A percentile compares a stretch with the other conserved stretches of the same genome.
Evolutionary conservation across 2,113 vertebrate species (phyloP).

Genomic region (Pelusios castaneus): DNA sequence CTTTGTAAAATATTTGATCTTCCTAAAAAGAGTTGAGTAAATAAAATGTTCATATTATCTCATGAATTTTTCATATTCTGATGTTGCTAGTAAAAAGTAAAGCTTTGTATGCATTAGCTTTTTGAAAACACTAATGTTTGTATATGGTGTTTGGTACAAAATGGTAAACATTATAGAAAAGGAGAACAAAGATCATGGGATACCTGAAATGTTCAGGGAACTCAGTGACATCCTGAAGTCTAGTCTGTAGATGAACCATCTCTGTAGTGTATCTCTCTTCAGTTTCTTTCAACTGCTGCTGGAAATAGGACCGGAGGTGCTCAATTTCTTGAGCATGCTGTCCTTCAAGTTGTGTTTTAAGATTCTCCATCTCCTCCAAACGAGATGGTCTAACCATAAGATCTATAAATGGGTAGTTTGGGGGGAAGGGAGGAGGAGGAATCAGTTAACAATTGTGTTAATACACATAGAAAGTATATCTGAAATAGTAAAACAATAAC

Average conservation of each 20-base stretch:
- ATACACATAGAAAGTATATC: neutral
- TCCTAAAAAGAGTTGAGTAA: neutral
- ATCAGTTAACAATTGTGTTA: neutral
- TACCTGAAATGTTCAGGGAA: conserved; percentile 80
- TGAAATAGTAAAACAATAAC: neutral
- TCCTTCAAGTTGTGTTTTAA: conserved; percentile 81
- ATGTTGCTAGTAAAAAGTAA: neutral
- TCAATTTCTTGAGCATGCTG: conserved; percentile 83
- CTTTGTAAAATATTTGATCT: neutral
- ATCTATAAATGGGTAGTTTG: conserved; percentile 9
- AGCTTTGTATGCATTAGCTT: neutral
- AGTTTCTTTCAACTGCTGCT: conserved; percentile 81
- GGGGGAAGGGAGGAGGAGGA: neutral
- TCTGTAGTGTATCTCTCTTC: conserved; percentile 81
- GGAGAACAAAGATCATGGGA: neutral
- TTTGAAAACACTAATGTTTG: neutral
- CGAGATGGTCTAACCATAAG: conserved; percentile 24
- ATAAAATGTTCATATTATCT: neutral
- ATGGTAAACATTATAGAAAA: neutral
- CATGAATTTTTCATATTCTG: neutral
- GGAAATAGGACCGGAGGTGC: conserved; percentile 79
- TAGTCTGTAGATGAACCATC: conserved; percentile 80
- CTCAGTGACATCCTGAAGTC: conserved; percentile 73
- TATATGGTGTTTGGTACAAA: neutral
- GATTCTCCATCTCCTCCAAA: conserved; percentile 62